phyloP scores from a whole-genome alignment of 2,888 invertebrate genomes.

The Stenchaetothrips biformis region DNA sequence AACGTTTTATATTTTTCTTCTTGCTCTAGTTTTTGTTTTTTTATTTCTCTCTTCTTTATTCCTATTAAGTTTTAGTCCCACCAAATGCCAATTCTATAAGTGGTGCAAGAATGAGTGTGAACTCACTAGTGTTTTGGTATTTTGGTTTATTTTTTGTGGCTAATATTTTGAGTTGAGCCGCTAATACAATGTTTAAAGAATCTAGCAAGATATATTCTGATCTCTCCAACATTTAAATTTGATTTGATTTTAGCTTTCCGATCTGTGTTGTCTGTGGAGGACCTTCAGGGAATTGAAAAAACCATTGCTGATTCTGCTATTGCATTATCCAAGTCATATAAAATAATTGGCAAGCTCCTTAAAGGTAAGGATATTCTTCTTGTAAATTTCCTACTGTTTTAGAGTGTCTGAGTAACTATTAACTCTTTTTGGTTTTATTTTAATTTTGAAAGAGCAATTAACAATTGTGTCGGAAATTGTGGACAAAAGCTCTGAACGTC shows the following conservation, averaged over 20 bases:
- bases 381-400: background rate
- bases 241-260: background rate
- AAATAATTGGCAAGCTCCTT: background rate
- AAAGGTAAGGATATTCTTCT: background rate
- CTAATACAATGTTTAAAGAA: background rate
- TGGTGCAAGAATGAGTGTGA: no score
- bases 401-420: background rate
- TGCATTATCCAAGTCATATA: background rate
- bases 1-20: no score
- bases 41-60: no score
- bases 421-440: background rate
- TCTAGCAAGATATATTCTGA: background rate
- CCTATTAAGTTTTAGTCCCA: no score
- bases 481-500: background rate
- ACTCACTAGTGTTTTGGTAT: no score
- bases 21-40: no score
- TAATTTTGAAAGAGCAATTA: background rate
- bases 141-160: background rate
- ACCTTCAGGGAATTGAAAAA: background rate
- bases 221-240: background rate
- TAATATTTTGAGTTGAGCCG: background rate
- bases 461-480: background rate
- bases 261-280: background rate
- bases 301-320: background rate
- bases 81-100: no score